phyloP scores from a whole-genome alignment of 1,140 invertebrate species.

The Lepidurus couesii region DNA sequence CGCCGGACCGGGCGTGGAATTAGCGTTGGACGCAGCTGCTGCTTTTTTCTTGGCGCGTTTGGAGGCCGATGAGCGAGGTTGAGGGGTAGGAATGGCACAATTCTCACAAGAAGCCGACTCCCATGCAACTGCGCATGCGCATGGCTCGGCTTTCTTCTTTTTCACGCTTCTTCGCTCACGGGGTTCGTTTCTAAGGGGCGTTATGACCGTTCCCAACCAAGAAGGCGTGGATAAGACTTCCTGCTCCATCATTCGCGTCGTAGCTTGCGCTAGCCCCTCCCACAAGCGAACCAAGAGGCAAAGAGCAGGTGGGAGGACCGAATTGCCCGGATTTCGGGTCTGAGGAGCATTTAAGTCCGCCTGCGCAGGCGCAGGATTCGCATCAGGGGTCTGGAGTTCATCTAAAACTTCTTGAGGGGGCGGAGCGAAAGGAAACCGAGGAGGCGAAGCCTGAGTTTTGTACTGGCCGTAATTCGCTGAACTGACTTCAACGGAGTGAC shows the following conservation, averaged over 20 bases:
- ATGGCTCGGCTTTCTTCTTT: slow-evolving; percentile 48
- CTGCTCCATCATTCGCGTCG: slow-evolving; percentile 33
- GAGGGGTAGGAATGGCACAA: slow-evolving; percentile 68
- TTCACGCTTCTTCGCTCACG: slow-evolving; percentile 53
- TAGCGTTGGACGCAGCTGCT: slow-evolving; percentile 36
- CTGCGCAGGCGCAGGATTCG: neutral
- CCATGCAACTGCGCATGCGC: slow-evolving; percentile 41
- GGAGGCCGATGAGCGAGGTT: slow-evolving; percentile 63
- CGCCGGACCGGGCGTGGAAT: slow-evolving; percentile 40
- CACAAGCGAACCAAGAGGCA: slow-evolving; percentile 53
- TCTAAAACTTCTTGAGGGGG: slow-evolving; percentile 27
- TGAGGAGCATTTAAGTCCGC: neutral
- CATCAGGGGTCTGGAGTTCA: slow-evolving; percentile 30
- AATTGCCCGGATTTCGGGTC: slow-evolving; percentile 26
- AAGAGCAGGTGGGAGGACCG: slow-evolving; percentile 68
- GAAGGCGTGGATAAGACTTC: slow-evolving; percentile 16
- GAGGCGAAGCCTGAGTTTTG: slow-evolving; percentile 51
- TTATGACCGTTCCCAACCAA: slow-evolving; percentile 24
- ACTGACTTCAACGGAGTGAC: slow-evolving; percentile 81
- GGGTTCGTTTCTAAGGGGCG: slow-evolving; percentile 11
- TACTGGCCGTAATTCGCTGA: slow-evolving; percentile 59
- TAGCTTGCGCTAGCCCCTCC: slow-evolving; percentile 49
- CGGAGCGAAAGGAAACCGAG: slow-evolving; percentile 51
- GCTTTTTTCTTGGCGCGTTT: slow-evolving; percentile 44
- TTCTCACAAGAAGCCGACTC: slow-evolving; percentile 73